A percentile compares a stretch with the other conserved stretches of the same genome.
Evolutionary conservation across 2,113 vertebrate species (phyloP).

Genomic region (Rhineura floridana): DNA sequence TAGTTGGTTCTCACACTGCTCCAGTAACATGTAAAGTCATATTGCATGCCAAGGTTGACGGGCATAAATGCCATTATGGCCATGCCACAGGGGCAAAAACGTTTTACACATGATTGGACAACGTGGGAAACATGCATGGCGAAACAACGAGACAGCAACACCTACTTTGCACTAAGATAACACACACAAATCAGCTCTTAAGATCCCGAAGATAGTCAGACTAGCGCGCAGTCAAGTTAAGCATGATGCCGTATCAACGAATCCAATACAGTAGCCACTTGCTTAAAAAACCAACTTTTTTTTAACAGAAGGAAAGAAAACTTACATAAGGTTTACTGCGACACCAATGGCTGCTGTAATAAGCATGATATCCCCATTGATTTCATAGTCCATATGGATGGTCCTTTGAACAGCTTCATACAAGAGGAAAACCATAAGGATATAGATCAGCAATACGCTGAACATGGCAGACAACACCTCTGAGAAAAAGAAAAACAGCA

Average conservation of each 20-base stretch:
- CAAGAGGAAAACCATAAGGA: conserved; percentile 88
- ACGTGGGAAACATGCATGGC: neutral
- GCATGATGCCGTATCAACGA: neutral
- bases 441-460: conserved; percentile 93
- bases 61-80: neutral
- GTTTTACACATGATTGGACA: neutral
- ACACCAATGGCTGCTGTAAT: conserved; percentile 96
- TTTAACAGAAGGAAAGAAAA: conserved; percentile 40
- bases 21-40: neutral
- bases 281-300: neutral
- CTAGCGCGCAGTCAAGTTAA: neutral
- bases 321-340: conserved; percentile 95
- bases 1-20: too few relatives aligned
- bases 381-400: conserved; percentile 90
- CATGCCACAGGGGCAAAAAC: neutral
- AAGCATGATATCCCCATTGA: conserved; percentile 96
- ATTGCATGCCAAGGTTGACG: too few relatives aligned
- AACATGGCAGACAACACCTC: conserved; percentile 94
- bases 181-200: neutral
- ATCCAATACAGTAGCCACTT: too few relatives aligned
- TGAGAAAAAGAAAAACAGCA: conserved; percentile 67
- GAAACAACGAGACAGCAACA: too few relatives aligned
- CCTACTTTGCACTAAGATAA: too few relatives aligned
- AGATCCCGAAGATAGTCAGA: neutral
- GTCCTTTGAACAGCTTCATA: conserved; percentile 96